Conservation (phyloP, 2,113 vertebrate species). For the Pantherophis guttatus region DNA sequence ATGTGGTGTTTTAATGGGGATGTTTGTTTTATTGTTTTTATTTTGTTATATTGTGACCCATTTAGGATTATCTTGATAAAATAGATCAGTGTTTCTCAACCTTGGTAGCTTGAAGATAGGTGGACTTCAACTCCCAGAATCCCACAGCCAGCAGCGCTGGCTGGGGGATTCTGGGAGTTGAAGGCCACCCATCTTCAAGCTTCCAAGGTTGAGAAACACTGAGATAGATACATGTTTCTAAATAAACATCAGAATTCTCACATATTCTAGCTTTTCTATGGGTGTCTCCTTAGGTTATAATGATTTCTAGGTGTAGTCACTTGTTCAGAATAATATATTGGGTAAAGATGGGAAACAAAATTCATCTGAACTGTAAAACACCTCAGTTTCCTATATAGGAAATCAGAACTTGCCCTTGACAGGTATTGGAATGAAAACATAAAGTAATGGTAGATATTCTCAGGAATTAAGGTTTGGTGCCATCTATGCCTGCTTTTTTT, state of each 20-base stretch:
- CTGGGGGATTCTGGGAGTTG: no score
- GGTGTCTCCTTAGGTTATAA: not conserved
- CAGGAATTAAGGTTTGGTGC: not conserved
- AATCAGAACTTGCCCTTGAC: not conserved
- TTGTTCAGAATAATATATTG: not conserved
- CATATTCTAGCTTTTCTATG: not conserved
- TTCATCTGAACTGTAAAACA: no score
- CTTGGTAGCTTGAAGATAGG: no score
- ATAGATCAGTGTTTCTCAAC: not conserved
- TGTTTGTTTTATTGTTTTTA: not conserved
- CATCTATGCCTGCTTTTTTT: not conserved
- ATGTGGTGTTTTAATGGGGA: not conserved
- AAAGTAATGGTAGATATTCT: not conserved
- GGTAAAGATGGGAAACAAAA: no score
- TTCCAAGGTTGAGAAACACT: no score
- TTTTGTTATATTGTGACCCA: not conserved
- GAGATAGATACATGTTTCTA: not conserved
- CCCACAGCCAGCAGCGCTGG: no score
- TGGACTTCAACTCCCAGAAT: no score
- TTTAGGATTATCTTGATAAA: not conserved
- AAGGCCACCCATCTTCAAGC: no score
- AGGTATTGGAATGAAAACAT: not conserved
- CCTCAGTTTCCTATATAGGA: not conserved
- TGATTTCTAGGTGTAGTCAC: not conserved
- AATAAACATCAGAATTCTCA: not conserved